Percentiles rank a stretch among this genome's conserved stretches.
These are phyloP conservation scores for Parauchenoglanis punctatus DNA, from an alignment of 2,797 vertebrate genomes.

Conservation along the genomic window DNA sequence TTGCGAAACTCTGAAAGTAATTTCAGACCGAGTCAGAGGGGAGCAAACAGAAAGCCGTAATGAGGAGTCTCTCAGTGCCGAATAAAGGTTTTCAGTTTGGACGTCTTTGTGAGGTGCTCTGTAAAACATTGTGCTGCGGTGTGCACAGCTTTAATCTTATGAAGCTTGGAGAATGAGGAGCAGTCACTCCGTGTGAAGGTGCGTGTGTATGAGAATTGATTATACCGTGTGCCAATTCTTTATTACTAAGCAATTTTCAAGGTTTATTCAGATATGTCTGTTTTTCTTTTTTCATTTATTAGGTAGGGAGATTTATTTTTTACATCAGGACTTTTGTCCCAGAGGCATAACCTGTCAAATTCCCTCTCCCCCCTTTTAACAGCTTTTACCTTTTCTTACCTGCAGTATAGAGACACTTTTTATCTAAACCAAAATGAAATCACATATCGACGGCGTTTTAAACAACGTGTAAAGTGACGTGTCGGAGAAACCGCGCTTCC, in stretches of 20 bases:
- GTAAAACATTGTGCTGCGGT: not conserved
- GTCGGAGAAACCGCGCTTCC: not conserved
- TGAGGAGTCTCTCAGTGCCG: slow-evolving; percentile 19
- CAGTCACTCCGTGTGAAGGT: not conserved
- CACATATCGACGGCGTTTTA: not conserved
- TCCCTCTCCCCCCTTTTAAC: not conserved
- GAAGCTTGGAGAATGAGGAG: too few relatives aligned
- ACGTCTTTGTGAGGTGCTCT: slow-evolving; percentile 3
- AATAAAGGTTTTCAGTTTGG: not conserved
- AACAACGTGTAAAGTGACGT: not conserved
- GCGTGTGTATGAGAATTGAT: not conserved
- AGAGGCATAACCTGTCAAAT: not conserved
- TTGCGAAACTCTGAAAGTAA: slow-evolving; percentile 47
- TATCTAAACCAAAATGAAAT: not conserved
- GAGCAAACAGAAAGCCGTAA: slow-evolving; percentile 13
- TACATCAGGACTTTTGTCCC: not conserved
- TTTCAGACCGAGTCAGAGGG: slow-evolving; percentile 25
- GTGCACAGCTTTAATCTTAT: not conserved
- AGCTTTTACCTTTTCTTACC: not conserved
- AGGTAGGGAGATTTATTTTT: not conserved
- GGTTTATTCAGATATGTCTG: not conserved
- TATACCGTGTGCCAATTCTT: not conserved
- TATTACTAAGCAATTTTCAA: not conserved
- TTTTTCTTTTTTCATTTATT: not conserved
- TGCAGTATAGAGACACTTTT: not conserved